phyloP scores from a whole-genome alignment of 2,113 vertebrate species.

The Limanda limanda region DNA sequence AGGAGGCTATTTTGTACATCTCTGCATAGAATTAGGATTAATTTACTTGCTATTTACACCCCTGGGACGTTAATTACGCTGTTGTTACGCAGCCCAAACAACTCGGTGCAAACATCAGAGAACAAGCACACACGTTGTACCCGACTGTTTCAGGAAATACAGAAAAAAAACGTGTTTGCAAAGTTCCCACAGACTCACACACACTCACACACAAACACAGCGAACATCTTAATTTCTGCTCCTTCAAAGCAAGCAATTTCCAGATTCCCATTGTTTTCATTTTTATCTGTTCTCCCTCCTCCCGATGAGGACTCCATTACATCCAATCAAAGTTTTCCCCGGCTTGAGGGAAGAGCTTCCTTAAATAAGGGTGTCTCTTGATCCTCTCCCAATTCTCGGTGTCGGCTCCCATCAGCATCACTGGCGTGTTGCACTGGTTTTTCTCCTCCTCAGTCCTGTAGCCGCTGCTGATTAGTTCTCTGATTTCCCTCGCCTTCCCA shows the following conservation, averaged over 20 bases:
- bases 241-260: constrained; percentile 7
- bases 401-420: constrained; percentile 78
- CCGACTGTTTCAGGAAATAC: constrained; percentile 42
- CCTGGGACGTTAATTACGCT: constrained; percentile 73
- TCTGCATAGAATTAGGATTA: constrained; percentile 77
- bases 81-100: constrained; percentile 71
- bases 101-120: constrained; percentile 72
- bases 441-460: constrained; percentile 63
- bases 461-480: constrained; percentile 69
- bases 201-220: not conserved
- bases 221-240: constrained; percentile 11
- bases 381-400: constrained; percentile 69
- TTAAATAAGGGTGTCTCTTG: constrained; percentile 71
- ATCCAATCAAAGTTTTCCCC: constrained; percentile 75
- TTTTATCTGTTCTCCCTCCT: not conserved
- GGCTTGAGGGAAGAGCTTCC: constrained; percentile 62
- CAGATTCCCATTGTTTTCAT: constrained; percentile 15
- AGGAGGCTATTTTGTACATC: constrained; percentile 73
- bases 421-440: constrained; percentile 38
- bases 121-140: constrained; percentile 53
- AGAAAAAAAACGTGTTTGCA: constrained; percentile 12
- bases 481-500: constrained; percentile 59
- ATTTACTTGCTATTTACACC: constrained; percentile 75
- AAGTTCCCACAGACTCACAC: constrained; percentile 23
- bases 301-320: constrained; percentile 71